These are phyloP conservation scores for Echinarachnius parma DNA, from an alignment of 53 echinoderm and acorn worm species.

Conservation along the genomic window DNA sequence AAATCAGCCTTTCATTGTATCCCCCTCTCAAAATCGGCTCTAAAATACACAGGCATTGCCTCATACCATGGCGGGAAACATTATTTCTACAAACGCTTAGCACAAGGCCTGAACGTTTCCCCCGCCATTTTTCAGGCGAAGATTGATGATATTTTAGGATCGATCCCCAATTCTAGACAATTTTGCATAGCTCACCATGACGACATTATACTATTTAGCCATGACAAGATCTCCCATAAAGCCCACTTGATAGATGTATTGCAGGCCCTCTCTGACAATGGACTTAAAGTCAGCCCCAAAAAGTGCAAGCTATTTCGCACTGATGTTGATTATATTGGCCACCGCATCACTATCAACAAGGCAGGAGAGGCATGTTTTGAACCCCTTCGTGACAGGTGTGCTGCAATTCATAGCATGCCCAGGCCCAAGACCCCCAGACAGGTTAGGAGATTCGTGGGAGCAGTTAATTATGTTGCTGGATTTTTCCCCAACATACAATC, in stretches of 20 bases:
- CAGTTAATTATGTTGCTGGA: slow-evolving; percentile 8
- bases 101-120: slow-evolving; percentile 23
- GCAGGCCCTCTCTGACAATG: slow-evolving; percentile 2
- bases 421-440: slow-evolving; percentile 6
- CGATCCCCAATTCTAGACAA: neutral
- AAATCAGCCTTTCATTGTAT: slow-evolving; percentile 11
- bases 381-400: slow-evolving; percentile 30
- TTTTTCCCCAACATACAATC: slow-evolving; percentile 28
- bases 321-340: slow-evolving; percentile 31
- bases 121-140: slow-evolving; percentile 26
- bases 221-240: slow-evolving; percentile 1
- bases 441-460: neutral
- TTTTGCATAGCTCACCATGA: slow-evolving; percentile 29
- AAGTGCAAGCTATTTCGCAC: slow-evolving; percentile 29
- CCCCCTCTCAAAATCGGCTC: neutral
- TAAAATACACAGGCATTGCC: slow-evolving; percentile 21
- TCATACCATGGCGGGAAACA: slow-evolving; percentile 30
- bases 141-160: slow-evolving; percentile 6
- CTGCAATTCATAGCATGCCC: slow-evolving; percentile 32
- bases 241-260: neutral
- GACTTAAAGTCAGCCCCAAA: slow-evolving; percentile 24
- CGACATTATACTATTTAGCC: slow-evolving; percentile 19
- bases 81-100: slow-evolving; percentile 21
- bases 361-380: slow-evolving; percentile 25
- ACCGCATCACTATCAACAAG: slow-evolving; percentile 3